Percentiles rank a stretch among this genome's conserved stretches.
Evolutionary conservation across 37 sponge, comb jelly and placozoan genomes (phyloP).

Genomic region (Lycopodina hypogea): DNA sequence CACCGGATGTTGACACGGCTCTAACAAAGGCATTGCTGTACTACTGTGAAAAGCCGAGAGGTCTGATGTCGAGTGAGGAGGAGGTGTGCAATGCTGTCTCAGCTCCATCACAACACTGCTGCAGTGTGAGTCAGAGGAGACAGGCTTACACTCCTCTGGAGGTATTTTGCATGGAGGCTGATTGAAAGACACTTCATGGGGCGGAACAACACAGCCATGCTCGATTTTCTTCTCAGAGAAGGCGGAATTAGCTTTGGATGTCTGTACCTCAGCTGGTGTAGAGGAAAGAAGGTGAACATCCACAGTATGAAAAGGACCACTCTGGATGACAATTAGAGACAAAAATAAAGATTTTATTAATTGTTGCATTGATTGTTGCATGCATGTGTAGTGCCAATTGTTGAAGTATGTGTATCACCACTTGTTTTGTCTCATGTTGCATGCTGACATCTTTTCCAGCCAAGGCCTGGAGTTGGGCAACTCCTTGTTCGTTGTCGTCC

Average conservation of each 20-base stretch:
- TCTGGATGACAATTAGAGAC: not conserved
- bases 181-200: too few species aligned
- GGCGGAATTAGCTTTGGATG: not conserved
- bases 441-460: too few species aligned
- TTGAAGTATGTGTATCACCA: too few species aligned
- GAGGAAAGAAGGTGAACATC: conserved; percentile 24
- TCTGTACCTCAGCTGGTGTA: not conserved
- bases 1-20: too few species aligned
- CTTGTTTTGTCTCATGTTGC: too few species aligned
- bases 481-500: conserved; percentile 22
- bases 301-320: not conserved
- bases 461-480: conserved; percentile 18
- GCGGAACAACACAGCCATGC: not conserved
- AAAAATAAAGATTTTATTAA: too few species aligned
- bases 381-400: too few species aligned
- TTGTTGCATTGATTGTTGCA: too few species aligned
- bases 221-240: not conserved
- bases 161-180: not conserved
- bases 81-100: not conserved
- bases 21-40: too few species aligned
- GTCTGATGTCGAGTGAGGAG: not conserved
- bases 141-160: not conserved
- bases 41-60: too few species aligned
- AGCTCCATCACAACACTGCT: not conserved
- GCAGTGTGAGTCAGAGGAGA: not conserved